Conservation (phyloP, 35 echinoderm and acorn worm species). For the Apostichopus californicus region DNA sequence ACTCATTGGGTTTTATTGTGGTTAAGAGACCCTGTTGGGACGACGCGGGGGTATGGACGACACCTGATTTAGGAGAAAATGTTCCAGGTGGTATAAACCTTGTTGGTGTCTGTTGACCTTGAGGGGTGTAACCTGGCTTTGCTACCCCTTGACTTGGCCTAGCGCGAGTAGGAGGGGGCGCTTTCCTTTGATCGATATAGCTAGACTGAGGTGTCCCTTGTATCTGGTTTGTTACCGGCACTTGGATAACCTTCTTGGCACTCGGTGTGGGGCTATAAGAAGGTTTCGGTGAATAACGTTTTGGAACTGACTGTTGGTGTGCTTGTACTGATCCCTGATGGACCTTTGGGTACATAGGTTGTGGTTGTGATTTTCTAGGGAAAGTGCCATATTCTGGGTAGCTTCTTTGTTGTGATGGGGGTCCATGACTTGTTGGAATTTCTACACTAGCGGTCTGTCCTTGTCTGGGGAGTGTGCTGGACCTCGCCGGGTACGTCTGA, state of each 20-base stretch:
- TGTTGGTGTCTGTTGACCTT: conserved; percentile 26
- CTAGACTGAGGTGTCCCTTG: conserved; percentile 21
- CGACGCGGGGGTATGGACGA: not conserved
- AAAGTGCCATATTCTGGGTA: conserved; percentile 24
- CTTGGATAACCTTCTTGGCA: conserved; percentile 43
- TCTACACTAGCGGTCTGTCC: conserved; percentile 5
- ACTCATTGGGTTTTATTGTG: conserved; percentile 4
- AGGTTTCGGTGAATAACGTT: not conserved
- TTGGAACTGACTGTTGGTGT: not conserved
- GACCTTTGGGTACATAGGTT: not conserved
- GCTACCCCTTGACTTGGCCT: conserved; percentile 6
- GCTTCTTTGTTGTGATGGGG: not conserved
- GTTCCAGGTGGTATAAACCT: conserved; percentile 46
- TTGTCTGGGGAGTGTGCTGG: conserved; percentile 24
- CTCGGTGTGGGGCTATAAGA: not conserved
- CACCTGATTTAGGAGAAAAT: not conserved
- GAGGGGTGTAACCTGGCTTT: conserved; percentile 6
- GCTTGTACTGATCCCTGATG: not conserved
- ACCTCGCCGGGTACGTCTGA: conserved; percentile 22
- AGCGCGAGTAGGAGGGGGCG: not conserved
- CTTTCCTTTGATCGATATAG: not conserved
- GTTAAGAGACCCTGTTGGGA: conserved; percentile 38
- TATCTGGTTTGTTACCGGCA: conserved; percentile 31
- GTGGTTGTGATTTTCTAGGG: conserved; percentile 42
- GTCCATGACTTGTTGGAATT: conserved; percentile 37